Evolutionary conservation across 1,140 invertebrate genomes (phyloP), one percentile per base, ranked within the genome.

Genomic region (Lamellibrachia luymesi): DNA sequence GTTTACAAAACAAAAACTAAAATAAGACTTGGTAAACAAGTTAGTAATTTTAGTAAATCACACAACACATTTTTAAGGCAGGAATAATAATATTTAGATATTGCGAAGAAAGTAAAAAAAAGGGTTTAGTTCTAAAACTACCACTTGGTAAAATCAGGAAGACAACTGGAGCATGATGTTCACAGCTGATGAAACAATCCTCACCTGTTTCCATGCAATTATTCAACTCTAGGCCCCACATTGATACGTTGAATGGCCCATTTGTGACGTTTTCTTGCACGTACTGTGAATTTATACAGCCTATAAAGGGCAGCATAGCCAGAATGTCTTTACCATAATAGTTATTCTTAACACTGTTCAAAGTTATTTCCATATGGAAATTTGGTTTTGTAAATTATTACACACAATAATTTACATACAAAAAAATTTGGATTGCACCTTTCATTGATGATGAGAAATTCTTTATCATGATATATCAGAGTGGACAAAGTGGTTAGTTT

Each of bases 231-330:
- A 80, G 64, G 64, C 64, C 64, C 64, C 64, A 80, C 64, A 80
- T 80, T 80, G 64, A 80, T 80, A 80, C 13, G 64, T 80, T 80
- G 64, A 80, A 80, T 80, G 64, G 64, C 64, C 64, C 64, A 22
- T 80, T 80, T 80, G 64, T 80, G 64, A 80, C 64, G 64, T 80
- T 80, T 80, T 80, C 64, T 80, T 80, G 64, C 64, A 80, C 64
- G 64, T 80, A 80, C 64, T 80, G 64, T 80, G 64, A 80, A 80
- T 80, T 80, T 80, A 80, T 80, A 80, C 64, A 80, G 64, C 64
- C 64, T 80, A 80, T 80, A 80, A 80, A 80, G 64, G 64, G 64
- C 64, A 80, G 64, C 64, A 80, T 80, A 80, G 64, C 64, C 64
- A 80, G 25, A 80, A 80, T 17, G 64, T 80, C 64, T 80, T 80